Evolutionary conservation across 2,113 vertebrate genomes (phyloP), one percentile per base, ranked within the genome.

Genomic region (Atlantisia rogersi): DNA sequence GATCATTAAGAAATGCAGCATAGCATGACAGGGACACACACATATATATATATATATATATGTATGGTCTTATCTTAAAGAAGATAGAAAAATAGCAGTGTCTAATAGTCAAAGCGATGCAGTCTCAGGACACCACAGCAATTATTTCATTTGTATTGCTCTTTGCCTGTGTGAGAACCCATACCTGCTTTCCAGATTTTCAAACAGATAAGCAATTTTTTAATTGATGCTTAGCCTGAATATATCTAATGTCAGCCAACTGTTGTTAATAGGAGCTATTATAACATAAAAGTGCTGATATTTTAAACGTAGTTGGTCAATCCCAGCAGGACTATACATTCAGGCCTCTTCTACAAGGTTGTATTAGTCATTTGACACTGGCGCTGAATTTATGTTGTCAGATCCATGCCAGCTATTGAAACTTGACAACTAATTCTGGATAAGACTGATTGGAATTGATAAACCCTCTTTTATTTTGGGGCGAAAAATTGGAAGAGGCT

Each of bases 361-460:
- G 92, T 80, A 93, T 98, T 97, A 97, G 93, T 95, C 96, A 97
- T 97, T 97, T 97, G 87, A 88, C 91, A 92, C 80, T 32, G 39
- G 88, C 86, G 85, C 91, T 80, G 93, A 95, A 97, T 98, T 98
- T 97, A 95, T 97, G 92, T 97, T 96, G 97, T 97, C 97, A 97
- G 97, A 97, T 97, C 97, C 97, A 96, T 98, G 97, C 97, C 94
- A 97, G 95, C 97, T 94, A 97, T 97, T 97, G 97, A 98, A 97
- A 98, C 97, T 97, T 98, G 98, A 98, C 98, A 98, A 98, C 97
- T 97, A 98, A 98, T 98, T 98, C 95, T 98, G 98, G 97, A 96
- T 98, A 97, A 98, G 97, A 97, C 97, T 96, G 98, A 98, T 98
- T 97, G 93, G 97, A 98, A 98, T 98, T 97, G 97, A 98, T 98